Evolutionary conservation across 2,113 vertebrate genomes (phyloP).

Genomic region (Rhabdornis inornatus): DNA sequence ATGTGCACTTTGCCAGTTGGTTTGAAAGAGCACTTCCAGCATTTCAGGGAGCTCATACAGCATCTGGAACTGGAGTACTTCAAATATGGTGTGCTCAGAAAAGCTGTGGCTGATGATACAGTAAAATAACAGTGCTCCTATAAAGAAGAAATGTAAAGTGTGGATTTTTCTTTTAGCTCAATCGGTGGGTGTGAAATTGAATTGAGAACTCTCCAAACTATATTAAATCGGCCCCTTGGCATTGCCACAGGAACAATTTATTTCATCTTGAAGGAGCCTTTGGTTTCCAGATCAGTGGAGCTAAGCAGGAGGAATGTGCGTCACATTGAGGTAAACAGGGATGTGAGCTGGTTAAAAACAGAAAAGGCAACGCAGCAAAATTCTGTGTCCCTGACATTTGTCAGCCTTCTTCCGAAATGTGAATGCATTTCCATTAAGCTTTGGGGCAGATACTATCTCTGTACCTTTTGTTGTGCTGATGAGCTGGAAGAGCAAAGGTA

Average conservation of each 20-base stretch:
- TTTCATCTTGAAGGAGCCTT: slow-evolving; percentile 62
- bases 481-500: neutral
- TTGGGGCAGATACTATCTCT: slow-evolving; percentile 16
- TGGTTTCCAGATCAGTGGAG: slow-evolving; percentile 61
- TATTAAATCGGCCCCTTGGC: slow-evolving; percentile 49
- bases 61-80: neutral
- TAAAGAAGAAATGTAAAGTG: slow-evolving; percentile 24
- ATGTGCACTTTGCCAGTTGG: neutral
- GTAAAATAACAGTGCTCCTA: neutral
- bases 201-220: slow-evolving; percentile 55
- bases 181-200: slow-evolving; percentile 52
- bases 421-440: slow-evolving; percentile 13
- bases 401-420: neutral
- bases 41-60: neutral
- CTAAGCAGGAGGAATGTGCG: slow-evolving; percentile 6
- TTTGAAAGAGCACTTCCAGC: neutral
- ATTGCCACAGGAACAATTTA: slow-evolving; percentile 57
- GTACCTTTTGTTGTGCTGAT: neutral
- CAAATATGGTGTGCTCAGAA: neutral
- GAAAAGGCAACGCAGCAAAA: neutral
- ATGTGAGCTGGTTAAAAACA: slow-evolving; percentile 48
- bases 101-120: neutral
- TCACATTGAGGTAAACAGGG: slow-evolving; percentile 47
- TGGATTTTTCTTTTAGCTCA: slow-evolving; percentile 44
- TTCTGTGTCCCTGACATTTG: slow-evolving; percentile 21